Percentiles rank a stretch among this genome's conserved stretches.
These are phyloP conservation scores for Camarhynchus parvulus DNA, from an alignment of 2,113 vertebrate species.

Conservation along the genomic window DNA sequence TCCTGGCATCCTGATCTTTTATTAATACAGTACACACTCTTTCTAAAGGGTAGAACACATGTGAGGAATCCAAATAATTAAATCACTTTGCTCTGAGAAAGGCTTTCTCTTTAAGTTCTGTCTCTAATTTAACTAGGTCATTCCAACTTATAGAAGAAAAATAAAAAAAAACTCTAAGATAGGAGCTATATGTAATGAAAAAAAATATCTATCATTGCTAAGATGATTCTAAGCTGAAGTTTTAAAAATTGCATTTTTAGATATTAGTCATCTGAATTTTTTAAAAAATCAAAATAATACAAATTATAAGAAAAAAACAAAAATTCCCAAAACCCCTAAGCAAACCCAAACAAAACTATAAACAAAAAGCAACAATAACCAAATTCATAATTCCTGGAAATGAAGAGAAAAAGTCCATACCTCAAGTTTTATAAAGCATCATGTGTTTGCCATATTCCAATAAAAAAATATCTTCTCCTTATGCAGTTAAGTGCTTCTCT, in stretches of 20 bases:
- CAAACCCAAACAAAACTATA: neutral
- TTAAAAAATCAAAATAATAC: neutral
- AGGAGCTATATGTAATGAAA: neutral
- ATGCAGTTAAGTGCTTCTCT: neutral
- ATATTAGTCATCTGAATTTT: neutral
- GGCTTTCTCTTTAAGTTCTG: neutral
- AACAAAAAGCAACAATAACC: rapidly evolving
- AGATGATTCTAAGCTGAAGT: neutral
- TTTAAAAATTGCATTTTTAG: neutral
- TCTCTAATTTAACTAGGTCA: neutral
- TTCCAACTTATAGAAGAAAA: neutral
- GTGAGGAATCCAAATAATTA: neutral
- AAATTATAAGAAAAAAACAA: neutral
- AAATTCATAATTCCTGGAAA: neutral
- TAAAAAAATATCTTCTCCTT: neutral
- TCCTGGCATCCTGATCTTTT: neutral
- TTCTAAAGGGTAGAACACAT: neutral
- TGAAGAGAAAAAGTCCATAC: neutral
- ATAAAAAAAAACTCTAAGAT: neutral
- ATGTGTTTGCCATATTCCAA: neutral
- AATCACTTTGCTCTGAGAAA: neutral
- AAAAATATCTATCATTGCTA: neutral
- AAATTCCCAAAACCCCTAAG: neutral
- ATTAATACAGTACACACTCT: neutral
- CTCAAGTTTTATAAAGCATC: neutral